A percentile compares a stretch with the other conserved stretches of the same genome.
phyloP scores from a whole-genome alignment of 2,888 invertebrate species.

The Phyto melanocephala region DNA sequence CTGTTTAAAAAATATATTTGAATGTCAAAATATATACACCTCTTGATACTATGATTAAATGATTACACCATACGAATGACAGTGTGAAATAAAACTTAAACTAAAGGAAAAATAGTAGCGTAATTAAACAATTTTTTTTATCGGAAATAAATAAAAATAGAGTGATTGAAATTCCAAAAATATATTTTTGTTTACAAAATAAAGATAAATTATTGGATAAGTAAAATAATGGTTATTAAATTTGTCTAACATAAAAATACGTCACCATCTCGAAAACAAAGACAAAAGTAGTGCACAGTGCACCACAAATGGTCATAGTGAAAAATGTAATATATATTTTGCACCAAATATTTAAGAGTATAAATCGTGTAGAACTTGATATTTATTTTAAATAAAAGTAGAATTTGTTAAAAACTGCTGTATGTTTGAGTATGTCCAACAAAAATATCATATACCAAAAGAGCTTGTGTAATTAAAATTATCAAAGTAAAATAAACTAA shows the following conservation, averaged over 20 bases:
- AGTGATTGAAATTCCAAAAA: too few species aligned
- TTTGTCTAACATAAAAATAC: constrained; percentile 26
- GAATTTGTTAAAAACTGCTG: neutral
- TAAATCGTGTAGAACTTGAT: neutral
- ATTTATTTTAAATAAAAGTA: neutral
- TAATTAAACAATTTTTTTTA: constrained; percentile 29
- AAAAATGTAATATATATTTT: constrained; percentile 25
- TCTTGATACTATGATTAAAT: neutral
- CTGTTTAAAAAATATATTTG: too few species aligned
- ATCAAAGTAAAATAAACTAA: neutral
- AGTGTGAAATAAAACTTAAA: constrained; percentile 9
- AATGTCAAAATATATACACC: too few species aligned
- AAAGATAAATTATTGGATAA: too few species aligned
- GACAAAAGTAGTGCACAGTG: constrained; percentile 8
- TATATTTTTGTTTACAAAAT: too few species aligned
- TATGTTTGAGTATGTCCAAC: neutral
- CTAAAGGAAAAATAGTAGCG: constrained; percentile 12
- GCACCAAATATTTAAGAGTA: neutral
- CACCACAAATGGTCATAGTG: constrained; percentile 5
- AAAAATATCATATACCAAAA: neutral
- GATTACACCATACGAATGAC: too few species aligned
- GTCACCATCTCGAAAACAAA: constrained; percentile 49
- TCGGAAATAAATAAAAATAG: too few species aligned
- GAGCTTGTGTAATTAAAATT: neutral
- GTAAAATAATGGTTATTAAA: too few species aligned